Percentiles rank a stretch among this genome's conserved stretches.
Conservation (phyloP, 2,888 invertebrate genomes). For the Drosophila rellima region DNA sequence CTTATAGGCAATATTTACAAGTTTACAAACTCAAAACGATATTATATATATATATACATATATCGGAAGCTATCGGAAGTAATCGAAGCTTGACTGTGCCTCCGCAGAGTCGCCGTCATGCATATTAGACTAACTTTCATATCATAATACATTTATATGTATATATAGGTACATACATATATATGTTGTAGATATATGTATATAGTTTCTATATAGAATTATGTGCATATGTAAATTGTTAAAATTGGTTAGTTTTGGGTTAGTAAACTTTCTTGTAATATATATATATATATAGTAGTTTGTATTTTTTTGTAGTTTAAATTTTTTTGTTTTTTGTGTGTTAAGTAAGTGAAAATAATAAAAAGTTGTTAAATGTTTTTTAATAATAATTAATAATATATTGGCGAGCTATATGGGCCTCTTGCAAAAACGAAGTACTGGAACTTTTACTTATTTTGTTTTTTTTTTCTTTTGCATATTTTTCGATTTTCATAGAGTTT, state of each 20-base stretch:
- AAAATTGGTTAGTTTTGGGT: conserved; percentile 82
- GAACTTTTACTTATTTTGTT: conserved; percentile 74
- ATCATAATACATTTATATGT: conserved; percentile 51
- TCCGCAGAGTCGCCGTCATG: conserved; percentile 33
- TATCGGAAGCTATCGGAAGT: conserved; percentile 47
- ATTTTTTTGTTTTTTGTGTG: conserved; percentile 49
- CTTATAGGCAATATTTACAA: conserved; percentile 67
- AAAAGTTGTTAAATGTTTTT: conserved; percentile 74
- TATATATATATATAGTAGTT: conserved; percentile 33
- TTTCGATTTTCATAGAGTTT: conserved; percentile 54
- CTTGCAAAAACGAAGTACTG: conserved; percentile 87
- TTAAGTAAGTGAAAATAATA: conserved; percentile 74
- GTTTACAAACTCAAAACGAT: conserved; percentile 78
- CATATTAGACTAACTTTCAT: conserved; percentile 63
- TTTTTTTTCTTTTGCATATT: conserved; percentile 63
- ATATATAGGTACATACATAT: conserved; percentile 34
- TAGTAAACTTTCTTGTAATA: conserved; percentile 72
- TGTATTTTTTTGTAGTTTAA: conserved; percentile 32
- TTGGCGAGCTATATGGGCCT: conserved; percentile 87
- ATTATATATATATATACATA: conserved; percentile 27
- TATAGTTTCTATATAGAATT: conserved; percentile 69
- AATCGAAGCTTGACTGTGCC: conserved; percentile 46
- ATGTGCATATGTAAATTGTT: conserved; percentile 78
- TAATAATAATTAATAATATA: conserved; percentile 82
- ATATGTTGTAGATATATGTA: conserved; percentile 55